Evolutionary conservation across 2,888 invertebrate species (phyloP), one percentile per base, ranked within the genome.

Genomic region (Drosophila gaucha): DNA sequence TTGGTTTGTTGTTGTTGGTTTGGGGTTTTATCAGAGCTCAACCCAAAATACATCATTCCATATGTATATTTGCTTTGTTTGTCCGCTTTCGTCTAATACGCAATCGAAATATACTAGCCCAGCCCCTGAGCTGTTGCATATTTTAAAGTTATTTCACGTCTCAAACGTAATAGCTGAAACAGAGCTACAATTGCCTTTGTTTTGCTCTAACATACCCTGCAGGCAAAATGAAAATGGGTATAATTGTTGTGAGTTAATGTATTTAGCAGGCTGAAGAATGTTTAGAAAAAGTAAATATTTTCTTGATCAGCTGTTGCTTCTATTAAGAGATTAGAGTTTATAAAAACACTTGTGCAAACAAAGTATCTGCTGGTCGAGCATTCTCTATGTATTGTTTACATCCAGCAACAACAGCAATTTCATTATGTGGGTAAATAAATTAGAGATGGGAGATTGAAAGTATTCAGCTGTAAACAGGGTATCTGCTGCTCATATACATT

Each of bases 1-100:
- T 80, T 77, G 65, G 76, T 80, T 86, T 86, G 84, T 86, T 83
- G 83, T 84, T 85, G 84, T 68, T 85, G 78, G 43, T 41, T 41
- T 41, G 41, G 26, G 77, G 30, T 31, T 51, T 85, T 86, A 86
- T 85, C 84, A 86, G 78, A 67, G 63, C 71, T 47, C 63, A 67
- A 28, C 51, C 54, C 66, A 49, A 78, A 71, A 68, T 58, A 50
- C 47, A 71, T 58, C 57, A 55, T 66, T 66, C 65, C 72, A 73
- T 79, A 75, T 80, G 72, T 78, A 74, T 71, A 51, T 77, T 77
- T 69, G 69, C 77, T 78, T 85, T 82, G 86, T 82, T 79, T 76
- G 69, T 10, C 26, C 52, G 57, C 51, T 52, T 68, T 49, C 39
- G 56, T 33, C 38, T 59, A 58, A 55, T 63, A 60, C 62, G 64